These are phyloP conservation scores for Drosophila watanabei DNA, from an alignment of 1,140 invertebrate species.

Conservation along the genomic window DNA sequence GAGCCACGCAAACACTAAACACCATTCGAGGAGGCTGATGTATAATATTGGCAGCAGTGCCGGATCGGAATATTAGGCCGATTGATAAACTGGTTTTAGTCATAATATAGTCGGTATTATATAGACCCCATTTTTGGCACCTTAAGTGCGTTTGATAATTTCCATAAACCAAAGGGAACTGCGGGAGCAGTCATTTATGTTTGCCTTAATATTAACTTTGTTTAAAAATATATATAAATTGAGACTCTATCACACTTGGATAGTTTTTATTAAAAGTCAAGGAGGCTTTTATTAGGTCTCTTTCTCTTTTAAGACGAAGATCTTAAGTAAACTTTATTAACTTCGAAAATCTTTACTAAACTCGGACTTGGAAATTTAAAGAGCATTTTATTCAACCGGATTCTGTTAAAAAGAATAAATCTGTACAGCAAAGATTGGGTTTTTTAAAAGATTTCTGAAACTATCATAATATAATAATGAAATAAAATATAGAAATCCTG, in stretches of 20 bases:
- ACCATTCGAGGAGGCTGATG: conserved; percentile 12
- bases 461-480: not conserved
- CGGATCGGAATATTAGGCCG: not conserved
- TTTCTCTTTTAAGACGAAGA: too few species aligned
- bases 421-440: too few species aligned
- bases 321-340: too few species aligned
- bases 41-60: conserved; percentile 9
- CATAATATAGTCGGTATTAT: not conserved
- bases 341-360: too few species aligned
- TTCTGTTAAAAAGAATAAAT: not conserved
- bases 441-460: not conserved
- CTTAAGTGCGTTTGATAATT: conserved; percentile 5
- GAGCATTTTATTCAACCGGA: not conserved
- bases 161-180: not conserved
- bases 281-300: too few species aligned
- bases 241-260: too few species aligned
- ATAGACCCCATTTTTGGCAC: not conserved
- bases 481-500: not conserved
- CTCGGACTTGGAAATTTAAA: not conserved
- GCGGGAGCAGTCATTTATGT: not conserved
- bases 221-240: too few species aligned
- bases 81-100: conserved; percentile 12
- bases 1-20: conserved; percentile 14
- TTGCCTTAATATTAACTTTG: not conserved
- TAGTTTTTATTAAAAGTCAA: too few species aligned